Conservation (phyloP, 2,113 vertebrate species). For the Trinectes maculatus region DNA sequence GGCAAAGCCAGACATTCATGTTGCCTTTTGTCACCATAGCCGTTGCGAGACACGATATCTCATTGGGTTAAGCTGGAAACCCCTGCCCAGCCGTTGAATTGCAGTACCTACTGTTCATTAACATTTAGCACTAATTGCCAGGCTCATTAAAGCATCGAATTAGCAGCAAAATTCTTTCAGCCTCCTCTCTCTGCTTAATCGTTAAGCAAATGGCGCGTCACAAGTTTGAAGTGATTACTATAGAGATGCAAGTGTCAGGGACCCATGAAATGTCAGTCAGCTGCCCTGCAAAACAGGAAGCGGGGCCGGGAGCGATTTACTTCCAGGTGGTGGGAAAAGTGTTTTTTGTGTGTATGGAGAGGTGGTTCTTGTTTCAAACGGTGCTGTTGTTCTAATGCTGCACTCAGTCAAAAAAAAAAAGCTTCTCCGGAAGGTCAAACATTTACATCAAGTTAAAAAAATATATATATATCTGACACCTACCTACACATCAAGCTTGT, state of each 20-base stretch:
- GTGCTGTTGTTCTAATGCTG: constrained; percentile 40
- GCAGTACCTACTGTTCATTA: constrained; percentile 74
- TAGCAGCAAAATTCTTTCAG: constrained; percentile 71
- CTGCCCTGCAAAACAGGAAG: constrained; percentile 37
- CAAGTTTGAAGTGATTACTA: constrained; percentile 78
- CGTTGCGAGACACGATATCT: constrained; percentile 20
- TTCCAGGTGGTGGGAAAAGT: constrained; percentile 57
- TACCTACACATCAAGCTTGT: constrained; percentile 33
- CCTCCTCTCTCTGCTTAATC: constrained; percentile 73
- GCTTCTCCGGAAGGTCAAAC: constrained; percentile 48
- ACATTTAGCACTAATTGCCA: constrained; percentile 81
- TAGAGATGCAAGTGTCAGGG: constrained; percentile 68
- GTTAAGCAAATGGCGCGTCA: constrained; percentile 79
- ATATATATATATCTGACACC: constrained; percentile 19
- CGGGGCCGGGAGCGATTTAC: constrained; percentile 51
- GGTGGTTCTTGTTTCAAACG: constrained; percentile 48
- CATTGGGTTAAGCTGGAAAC: constrained; percentile 37
- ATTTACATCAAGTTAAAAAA: constrained; percentile 59
- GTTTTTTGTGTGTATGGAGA: constrained; percentile 36
- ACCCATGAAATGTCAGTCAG: constrained; percentile 71
- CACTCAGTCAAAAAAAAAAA: constrained; percentile 38
- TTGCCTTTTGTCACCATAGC: constrained; percentile 3
- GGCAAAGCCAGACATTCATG: background rate
- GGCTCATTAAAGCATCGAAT: constrained; percentile 81
- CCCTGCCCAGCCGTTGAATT: constrained; percentile 44